These are phyloP conservation scores for Cyprinella venusta DNA, from an alignment of 2,797 vertebrate species.

Conservation along the genomic window DNA sequence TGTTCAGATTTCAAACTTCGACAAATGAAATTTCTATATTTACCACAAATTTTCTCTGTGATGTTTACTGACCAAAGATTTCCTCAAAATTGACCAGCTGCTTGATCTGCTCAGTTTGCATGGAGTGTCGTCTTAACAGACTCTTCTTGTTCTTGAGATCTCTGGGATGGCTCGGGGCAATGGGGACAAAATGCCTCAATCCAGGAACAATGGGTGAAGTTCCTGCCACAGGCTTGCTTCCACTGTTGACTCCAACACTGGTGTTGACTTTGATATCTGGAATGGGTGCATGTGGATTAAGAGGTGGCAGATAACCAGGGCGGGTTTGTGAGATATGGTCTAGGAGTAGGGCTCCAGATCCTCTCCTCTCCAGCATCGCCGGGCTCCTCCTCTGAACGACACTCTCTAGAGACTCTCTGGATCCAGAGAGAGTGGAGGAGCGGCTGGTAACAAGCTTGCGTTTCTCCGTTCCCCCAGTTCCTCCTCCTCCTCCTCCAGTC, in stretches of 20 bases:
- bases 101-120: slow-evolving; percentile 89
- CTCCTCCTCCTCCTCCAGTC: slow-evolving; percentile 2
- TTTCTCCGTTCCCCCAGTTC: slow-evolving; percentile 67
- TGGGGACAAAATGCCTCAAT: slow-evolving; percentile 77
- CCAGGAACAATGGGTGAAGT: slow-evolving; percentile 63
- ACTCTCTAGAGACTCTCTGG: slow-evolving; percentile 80
- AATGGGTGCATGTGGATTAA: slow-evolving; percentile 79
- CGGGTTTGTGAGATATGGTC: slow-evolving; percentile 80
- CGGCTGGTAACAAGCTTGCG: slow-evolving; percentile 77
- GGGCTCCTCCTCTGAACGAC: slow-evolving; percentile 71
- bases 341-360: slow-evolving; percentile 78
- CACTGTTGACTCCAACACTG: slow-evolving; percentile 32
- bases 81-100: slow-evolving; percentile 83
- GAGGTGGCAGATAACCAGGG: slow-evolving; percentile 86
- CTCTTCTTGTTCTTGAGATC: slow-evolving; percentile 81
- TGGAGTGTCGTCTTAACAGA: slow-evolving; percentile 86
- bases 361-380: slow-evolving; percentile 76
- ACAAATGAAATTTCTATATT: background rate
- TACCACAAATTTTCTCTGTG: background rate
- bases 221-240: slow-evolving; percentile 55
- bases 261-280: slow-evolving; percentile 75
- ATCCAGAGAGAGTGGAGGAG: slow-evolving; percentile 74
- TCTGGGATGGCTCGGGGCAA: slow-evolving; percentile 77
- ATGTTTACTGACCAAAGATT: slow-evolving; percentile 68
- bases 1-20: slow-evolving; percentile 4